These are phyloP conservation scores for Anadara kagoshimensis DNA, from an alignment of 1,140 invertebrate species.

Conservation along the genomic window DNA sequence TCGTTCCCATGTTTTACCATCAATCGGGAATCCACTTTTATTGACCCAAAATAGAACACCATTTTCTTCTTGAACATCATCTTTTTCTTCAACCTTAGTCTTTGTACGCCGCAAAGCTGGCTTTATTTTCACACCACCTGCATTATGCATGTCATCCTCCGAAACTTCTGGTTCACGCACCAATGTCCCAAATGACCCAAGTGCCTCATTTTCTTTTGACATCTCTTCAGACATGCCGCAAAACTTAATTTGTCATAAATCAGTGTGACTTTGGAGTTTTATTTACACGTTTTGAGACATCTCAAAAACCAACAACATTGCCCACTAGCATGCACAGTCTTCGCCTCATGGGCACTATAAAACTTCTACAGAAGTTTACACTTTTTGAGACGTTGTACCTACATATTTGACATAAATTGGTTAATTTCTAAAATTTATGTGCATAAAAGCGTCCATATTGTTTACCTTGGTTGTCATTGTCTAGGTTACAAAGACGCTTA, in stretches of 20 bases:
- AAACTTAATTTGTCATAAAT: too few relatives aligned
- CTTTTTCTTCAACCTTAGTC: constrained; percentile 25
- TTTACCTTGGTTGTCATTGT: background rate
- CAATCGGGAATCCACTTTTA: constrained; percentile 71
- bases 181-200: constrained; percentile 21
- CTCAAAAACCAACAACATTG: too few relatives aligned
- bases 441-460: background rate
- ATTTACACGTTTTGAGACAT: too few relatives aligned
- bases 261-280: too few relatives aligned
- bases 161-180: constrained; percentile 22
- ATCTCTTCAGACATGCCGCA: too few relatives aligned
- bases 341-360: too few relatives aligned
- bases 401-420: too few relatives aligned
- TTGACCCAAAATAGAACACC: constrained; percentile 72
- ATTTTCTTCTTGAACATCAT: constrained; percentile 66
- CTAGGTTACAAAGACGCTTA: background rate
- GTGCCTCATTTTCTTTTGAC: too few relatives aligned
- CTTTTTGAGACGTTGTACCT: too few relatives aligned
- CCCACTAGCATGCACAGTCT: too few relatives aligned
- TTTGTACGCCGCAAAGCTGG: constrained; percentile 28
- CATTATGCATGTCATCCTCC: constrained; percentile 46
- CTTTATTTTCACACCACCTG: constrained; percentile 19
- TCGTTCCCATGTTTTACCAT: constrained; percentile 69
- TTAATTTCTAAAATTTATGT: background rate
- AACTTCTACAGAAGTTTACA: too few relatives aligned